These are phyloP conservation scores for Epinephelus fuscoguttatus DNA, from an alignment of 2,113 vertebrate genomes.

Conservation along the genomic window DNA sequence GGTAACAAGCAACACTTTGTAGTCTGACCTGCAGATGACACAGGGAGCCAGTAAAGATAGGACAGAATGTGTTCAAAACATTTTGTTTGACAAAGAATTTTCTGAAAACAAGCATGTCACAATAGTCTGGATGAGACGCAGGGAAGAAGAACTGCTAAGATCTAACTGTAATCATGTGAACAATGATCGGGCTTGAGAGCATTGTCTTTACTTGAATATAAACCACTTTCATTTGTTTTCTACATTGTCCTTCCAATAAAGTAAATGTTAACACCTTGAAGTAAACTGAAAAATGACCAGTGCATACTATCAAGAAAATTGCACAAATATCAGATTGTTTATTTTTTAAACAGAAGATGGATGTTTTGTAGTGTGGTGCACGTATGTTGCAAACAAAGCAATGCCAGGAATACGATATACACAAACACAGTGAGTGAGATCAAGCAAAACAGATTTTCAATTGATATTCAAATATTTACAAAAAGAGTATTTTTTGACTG, in stretches of 20 bases:
- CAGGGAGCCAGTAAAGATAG: not conserved
- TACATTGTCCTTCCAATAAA: not conserved
- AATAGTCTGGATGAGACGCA: too few species aligned
- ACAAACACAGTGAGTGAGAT: not conserved
- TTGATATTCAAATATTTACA: not conserved
- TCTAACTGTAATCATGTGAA: not conserved
- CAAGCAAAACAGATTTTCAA: not conserved
- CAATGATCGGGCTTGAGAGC: not conserved
- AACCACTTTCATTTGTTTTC: not conserved
- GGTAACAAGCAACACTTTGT: not conserved
- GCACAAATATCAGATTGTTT: too few species aligned
- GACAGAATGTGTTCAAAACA: not conserved
- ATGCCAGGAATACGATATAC: not conserved
- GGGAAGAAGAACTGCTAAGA: not conserved
- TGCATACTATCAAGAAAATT: not conserved
- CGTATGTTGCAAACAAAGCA: not conserved
- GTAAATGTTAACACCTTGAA: not conserved
- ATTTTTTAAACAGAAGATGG: not conserved
- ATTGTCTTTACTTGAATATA: too few species aligned
- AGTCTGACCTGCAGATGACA: not conserved
- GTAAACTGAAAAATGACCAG: not conserved
- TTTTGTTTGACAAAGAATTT: too few species aligned
- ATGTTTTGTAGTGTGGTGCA: not conserved
- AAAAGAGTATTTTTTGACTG: not conserved
- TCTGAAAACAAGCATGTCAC: too few species aligned